A percentile compares a stretch with the other conserved stretches of the same genome.
Evolutionary conservation across 2,797 vertebrate species (phyloP).

Genomic region (Notamacropus eugenii): DNA sequence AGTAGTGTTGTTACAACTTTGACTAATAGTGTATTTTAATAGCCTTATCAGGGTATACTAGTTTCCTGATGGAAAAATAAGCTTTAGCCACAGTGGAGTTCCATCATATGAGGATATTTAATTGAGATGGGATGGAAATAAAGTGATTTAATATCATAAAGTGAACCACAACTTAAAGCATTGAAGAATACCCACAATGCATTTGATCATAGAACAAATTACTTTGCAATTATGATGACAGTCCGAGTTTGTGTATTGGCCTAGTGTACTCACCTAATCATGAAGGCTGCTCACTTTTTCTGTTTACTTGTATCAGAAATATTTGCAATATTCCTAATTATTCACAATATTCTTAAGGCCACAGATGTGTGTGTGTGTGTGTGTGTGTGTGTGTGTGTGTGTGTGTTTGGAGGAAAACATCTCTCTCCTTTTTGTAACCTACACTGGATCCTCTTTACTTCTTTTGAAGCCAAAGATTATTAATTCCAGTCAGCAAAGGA

Average conservation of each 20-base stretch:
- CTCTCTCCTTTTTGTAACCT: slow-evolving; percentile 41
- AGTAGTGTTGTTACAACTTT: slow-evolving; percentile 40
- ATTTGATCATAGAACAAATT: slow-evolving; percentile 52
- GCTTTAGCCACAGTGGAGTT: slow-evolving; percentile 54
- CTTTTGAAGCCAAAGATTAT: slow-evolving; percentile 21
- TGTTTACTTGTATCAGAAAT: slow-evolving; percentile 26
- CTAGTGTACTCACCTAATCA: slow-evolving; percentile 18
- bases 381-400: not conserved
- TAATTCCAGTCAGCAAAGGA: slow-evolving; percentile 10
- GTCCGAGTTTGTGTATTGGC: slow-evolving; percentile 68
- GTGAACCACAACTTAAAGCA: slow-evolving; percentile 40
- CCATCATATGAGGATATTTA: slow-evolving; percentile 64
- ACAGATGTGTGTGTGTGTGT: not conserved
- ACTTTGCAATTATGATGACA: slow-evolving; percentile 63
- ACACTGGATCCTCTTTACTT: slow-evolving; percentile 26
- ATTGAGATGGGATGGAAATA: slow-evolving; percentile 42
- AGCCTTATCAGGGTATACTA: slow-evolving; percentile 26
- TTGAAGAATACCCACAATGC: slow-evolving; percentile 56
- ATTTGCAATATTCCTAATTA: slow-evolving; percentile 42
- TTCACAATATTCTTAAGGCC: not conserved
- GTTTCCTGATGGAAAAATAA: slow-evolving; percentile 70
- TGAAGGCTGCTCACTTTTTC: slow-evolving; percentile 43
- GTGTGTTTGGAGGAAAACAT: not conserved
- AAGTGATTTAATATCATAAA: slow-evolving; percentile 69
- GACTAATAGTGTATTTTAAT: slow-evolving; percentile 25